These are phyloP conservation scores for Drosophila ochracea DNA, from an alignment of 2,888 invertebrate genomes.

Conservation along the genomic window DNA sequence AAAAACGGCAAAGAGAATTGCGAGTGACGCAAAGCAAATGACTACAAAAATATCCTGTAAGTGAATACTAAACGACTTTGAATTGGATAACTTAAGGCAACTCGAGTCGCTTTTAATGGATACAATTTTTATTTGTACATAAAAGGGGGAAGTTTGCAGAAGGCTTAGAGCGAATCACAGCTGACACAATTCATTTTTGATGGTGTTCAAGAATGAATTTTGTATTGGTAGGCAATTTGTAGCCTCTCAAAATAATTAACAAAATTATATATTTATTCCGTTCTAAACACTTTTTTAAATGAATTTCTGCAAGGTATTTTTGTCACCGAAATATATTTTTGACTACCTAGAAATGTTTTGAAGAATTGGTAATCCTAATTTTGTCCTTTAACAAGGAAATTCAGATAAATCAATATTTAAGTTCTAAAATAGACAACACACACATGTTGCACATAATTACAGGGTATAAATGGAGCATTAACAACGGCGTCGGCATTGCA, in stretches of 20 bases:
- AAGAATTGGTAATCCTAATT: neutral
- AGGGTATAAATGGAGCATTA: constrained; percentile 53
- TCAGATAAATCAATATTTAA: neutral
- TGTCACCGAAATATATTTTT: neutral
- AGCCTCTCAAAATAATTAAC: neutral
- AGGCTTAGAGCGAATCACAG: neutral
- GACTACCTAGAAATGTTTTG: neutral
- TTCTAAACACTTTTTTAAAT: neutral
- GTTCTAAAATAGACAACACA: neutral
- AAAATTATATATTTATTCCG: neutral
- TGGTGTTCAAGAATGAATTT: neutral
- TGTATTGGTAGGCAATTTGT: neutral
- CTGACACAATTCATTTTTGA: neutral
- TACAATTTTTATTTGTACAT: neutral
- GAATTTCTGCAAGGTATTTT: neutral
- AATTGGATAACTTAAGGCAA: neutral
- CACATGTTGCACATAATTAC: neutral
- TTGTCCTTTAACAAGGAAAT: neutral
- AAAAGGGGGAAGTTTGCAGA: neutral
- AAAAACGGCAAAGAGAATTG: neutral
- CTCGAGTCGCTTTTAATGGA: neutral
- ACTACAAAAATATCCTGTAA: constrained; percentile 26
- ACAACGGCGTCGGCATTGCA: constrained; percentile 49
- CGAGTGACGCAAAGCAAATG: neutral
- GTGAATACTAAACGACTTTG: neutral